A percentile compares a stretch with the other conserved stretches of the same genome.
Evolutionary conservation across 2,888 invertebrate genomes (phyloP).

Genomic region (Drosophila neonasuta): DNA sequence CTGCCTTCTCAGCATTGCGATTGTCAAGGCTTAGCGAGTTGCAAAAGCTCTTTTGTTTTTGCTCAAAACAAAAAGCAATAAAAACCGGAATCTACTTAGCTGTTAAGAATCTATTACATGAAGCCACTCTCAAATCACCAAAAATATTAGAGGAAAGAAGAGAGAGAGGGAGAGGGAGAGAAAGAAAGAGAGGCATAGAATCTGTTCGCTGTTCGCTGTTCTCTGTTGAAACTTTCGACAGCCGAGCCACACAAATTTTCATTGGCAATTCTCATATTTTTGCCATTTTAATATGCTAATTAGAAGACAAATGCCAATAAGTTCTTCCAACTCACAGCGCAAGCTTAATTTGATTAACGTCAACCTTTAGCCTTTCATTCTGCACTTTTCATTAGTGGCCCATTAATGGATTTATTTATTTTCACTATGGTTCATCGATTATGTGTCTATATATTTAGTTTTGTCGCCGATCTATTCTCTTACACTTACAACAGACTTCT

Average conservation of each 20-base stretch:
- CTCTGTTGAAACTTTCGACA: constrained; percentile 31
- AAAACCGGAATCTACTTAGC: constrained; percentile 61
- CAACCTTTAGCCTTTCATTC: neutral
- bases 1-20: neutral
- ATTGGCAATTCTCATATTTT: constrained; percentile 15
- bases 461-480: too few species aligned
- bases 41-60: constrained; percentile 47
- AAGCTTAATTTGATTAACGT: neutral
- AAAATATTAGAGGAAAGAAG: constrained; percentile 4
- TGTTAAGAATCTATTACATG: constrained; percentile 62
- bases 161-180: neutral
- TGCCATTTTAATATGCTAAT: constrained; percentile 53
- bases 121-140: constrained; percentile 46
- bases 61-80: constrained; percentile 57
- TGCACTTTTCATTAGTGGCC: neutral
- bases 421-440: neutral
- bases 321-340: constrained; percentile 9
- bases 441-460: neutral
- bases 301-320: constrained; percentile 37
- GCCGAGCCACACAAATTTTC: constrained; percentile 27
- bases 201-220: constrained; percentile 1
- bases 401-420: neutral
- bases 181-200: neutral
- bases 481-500: too few species aligned
- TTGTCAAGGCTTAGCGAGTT: constrained; percentile 35